Percentiles rank a stretch among this genome's conserved stretches.
Evolutionary conservation across 2,888 invertebrate genomes (phyloP).

Genomic region (Drosophila ochracea): DNA sequence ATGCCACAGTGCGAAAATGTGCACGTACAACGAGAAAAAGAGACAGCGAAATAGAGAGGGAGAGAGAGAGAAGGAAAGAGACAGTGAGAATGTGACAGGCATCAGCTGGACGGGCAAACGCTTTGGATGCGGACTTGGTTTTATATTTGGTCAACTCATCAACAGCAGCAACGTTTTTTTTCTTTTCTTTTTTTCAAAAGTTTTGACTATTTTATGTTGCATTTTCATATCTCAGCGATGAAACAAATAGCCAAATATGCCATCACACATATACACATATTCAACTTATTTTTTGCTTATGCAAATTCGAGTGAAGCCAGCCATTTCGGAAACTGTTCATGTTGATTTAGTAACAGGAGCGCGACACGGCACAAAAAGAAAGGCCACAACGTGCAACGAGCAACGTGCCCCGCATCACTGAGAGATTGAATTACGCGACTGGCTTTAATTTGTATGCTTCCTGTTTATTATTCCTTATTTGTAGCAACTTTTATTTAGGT

Average conservation of each 20-base stretch:
- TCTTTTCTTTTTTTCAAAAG: slow-evolving; percentile 27
- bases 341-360: slow-evolving; percentile 73
- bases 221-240: slow-evolving; percentile 20
- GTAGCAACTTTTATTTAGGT: slow-evolving; percentile 48
- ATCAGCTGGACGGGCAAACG: slow-evolving; percentile 25
- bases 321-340: slow-evolving; percentile 38
- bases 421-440: slow-evolving; percentile 72
- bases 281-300: slow-evolving; percentile 45
- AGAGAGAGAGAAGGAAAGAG: neutral
- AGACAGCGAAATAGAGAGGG: neutral
- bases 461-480: slow-evolving; percentile 23
- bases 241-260: slow-evolving; percentile 61
- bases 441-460: slow-evolving; percentile 31
- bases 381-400: slow-evolving; percentile 38
- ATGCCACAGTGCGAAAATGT: slow-evolving; percentile 63
- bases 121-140: slow-evolving; percentile 24
- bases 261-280: slow-evolving; percentile 44
- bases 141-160: slow-evolving; percentile 21
- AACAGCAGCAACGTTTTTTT: slow-evolving; percentile 10
- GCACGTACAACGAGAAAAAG: neutral
- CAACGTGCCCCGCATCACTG: slow-evolving; percentile 55
- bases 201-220: slow-evolving; percentile 21
- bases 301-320: slow-evolving; percentile 48
- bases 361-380: slow-evolving; percentile 36
- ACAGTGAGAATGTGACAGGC: slow-evolving; percentile 24